Evolutionary conservation across 2,888 invertebrate genomes (phyloP).

Genomic region (Xanthia togata): DNA sequence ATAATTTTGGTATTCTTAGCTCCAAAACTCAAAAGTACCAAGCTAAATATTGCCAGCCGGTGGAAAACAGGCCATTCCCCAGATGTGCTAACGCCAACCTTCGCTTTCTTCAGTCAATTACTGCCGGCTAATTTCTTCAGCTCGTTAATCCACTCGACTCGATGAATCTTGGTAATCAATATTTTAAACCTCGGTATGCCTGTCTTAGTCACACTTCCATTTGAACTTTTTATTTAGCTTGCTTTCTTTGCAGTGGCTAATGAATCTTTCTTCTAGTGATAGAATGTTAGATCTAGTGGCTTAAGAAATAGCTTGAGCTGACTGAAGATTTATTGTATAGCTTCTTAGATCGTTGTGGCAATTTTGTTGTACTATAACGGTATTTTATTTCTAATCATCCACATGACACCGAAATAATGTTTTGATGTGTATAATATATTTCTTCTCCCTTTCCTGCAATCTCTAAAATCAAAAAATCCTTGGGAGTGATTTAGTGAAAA

Average conservation of each 20-base stretch:
- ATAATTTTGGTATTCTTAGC: background rate
- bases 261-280: slow-evolving; percentile 44
- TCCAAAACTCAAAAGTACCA: background rate
- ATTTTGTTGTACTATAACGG: background rate
- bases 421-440: background rate
- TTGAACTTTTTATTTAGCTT: slow-evolving; percentile 49
- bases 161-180: slow-evolving; percentile 55
- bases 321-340: background rate
- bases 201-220: slow-evolving; percentile 31
- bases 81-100: slow-evolving; percentile 25
- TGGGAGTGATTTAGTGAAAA: too few species aligned
- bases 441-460: too few species aligned
- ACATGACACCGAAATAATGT: background rate
- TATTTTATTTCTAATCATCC: background rate
- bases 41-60: background rate
- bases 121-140: slow-evolving; percentile 54
- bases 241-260: slow-evolving; percentile 28
- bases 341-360: background rate
- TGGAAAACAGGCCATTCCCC: slow-evolving; percentile 24
- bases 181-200: slow-evolving; percentile 50
- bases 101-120: slow-evolving; percentile 57
- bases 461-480: too few species aligned
- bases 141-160: slow-evolving; percentile 47
- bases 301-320: slow-evolving; percentile 3
- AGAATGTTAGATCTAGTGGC: slow-evolving; percentile 19